Evolutionary conservation across 2,113 vertebrate genomes (phyloP).

Genomic region (Gallinago paraguaiae): DNA sequence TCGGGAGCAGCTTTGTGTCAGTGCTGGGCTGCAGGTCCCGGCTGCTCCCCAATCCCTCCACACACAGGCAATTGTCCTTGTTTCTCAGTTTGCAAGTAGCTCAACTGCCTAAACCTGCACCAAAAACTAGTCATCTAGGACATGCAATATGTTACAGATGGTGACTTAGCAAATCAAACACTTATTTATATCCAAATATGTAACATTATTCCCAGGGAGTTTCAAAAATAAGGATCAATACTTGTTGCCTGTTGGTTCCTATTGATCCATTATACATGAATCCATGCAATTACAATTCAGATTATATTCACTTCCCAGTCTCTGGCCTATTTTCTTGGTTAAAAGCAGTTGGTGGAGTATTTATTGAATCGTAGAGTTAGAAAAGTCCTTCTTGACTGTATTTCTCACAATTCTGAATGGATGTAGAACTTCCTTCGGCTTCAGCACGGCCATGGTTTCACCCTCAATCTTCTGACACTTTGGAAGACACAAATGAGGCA

Average conservation of each 20-base stretch:
- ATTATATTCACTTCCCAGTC: neutral
- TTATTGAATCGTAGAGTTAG: neutral
- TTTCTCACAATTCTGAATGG: neutral
- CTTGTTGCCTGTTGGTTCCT: neutral
- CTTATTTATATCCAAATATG: neutral
- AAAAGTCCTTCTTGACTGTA: neutral
- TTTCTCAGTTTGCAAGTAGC: neutral
- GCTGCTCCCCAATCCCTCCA: neutral
- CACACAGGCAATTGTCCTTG: fast-evolving
- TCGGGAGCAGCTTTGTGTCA: neutral
- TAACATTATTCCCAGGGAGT: neutral
- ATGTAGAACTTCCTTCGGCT: neutral
- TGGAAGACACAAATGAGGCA: neutral
- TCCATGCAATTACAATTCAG: neutral
- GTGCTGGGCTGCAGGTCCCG: neutral
- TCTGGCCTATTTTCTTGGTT: neutral
- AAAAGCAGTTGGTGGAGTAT: neutral
- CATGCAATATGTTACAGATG: neutral
- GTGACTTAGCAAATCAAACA: neutral
- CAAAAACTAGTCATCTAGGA: neutral
- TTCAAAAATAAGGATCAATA: neutral
- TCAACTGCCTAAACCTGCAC: neutral
- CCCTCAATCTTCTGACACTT: neutral
- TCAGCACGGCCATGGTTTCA: fast-evolving
- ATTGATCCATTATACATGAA: neutral